phyloP scores from a whole-genome alignment of 64 coral and sea anemone genomes.

The Stichodactyla mertensii region DNA sequence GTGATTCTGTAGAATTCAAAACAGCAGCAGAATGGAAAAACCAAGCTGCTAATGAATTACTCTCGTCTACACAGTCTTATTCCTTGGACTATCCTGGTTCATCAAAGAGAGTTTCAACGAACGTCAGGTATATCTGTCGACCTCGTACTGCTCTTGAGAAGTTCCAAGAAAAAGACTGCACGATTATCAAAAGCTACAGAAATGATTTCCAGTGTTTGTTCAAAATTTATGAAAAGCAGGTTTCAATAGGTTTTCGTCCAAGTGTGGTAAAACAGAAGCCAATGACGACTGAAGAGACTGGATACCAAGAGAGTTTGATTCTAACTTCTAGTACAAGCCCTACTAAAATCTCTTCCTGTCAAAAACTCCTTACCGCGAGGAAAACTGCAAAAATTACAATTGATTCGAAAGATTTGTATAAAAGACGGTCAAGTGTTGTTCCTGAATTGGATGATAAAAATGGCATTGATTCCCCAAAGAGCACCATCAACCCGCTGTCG shows the following conservation, averaged over 20 bases:
- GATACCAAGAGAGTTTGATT: too few relatives aligned
- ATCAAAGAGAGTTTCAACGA: background rate
- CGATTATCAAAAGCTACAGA: background rate
- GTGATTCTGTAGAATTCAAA: slow-evolving; percentile 36
- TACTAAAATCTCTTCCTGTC: background rate
- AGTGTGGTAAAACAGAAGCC: background rate
- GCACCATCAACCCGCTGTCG: background rate
- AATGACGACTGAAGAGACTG: too few relatives aligned
- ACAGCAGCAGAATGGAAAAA: slow-evolving; percentile 63
- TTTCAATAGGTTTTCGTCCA: background rate
- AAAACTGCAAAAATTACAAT: background rate
- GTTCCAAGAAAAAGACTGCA: background rate
- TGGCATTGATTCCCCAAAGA: too few relatives aligned
- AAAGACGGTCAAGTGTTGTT: background rate
- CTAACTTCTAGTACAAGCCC: too few relatives aligned
- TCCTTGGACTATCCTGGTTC: background rate
- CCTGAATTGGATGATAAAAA: background rate
- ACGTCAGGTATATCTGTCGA: background rate
- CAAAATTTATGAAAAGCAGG: background rate
- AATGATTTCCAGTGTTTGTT: background rate
- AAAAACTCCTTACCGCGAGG: background rate
- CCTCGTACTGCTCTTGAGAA: background rate
- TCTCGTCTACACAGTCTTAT: background rate
- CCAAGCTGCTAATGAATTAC: background rate
- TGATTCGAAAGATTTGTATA: background rate